A percentile compares a stretch with the other conserved stretches of the same genome.
These are phyloP conservation scores for Rhinoderma darwinii DNA, from an alignment of 2,113 vertebrate species.

Conservation along the genomic window DNA sequence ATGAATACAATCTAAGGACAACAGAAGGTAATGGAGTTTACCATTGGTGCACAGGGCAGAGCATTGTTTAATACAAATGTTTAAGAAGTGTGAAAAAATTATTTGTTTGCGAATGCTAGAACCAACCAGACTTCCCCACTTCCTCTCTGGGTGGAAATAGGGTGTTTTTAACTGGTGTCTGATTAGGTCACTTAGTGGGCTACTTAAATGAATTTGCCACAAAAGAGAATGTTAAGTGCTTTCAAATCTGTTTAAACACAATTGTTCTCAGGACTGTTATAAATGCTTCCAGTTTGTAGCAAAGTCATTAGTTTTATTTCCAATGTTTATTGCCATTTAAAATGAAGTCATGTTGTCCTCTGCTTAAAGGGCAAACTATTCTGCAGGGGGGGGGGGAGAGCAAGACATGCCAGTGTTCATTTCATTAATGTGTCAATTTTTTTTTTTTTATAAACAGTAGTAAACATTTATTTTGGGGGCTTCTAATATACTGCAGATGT, in stretches of 20 bases:
- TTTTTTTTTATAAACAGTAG: not conserved
- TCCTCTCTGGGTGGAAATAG: constrained; percentile 2
- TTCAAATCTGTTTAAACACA: constrained; percentile 51
- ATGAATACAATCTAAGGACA: constrained; percentile 51
- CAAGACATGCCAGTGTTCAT: not conserved
- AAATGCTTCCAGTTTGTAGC: constrained; percentile 54
- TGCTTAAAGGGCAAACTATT: not conserved
- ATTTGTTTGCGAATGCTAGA: not conserved
- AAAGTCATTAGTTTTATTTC: constrained; percentile 51
- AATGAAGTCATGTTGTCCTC: constrained; percentile 15
- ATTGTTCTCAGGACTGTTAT: constrained; percentile 49
- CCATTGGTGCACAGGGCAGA: not conserved
- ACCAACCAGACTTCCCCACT: not conserved
- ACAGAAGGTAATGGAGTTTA: constrained; percentile 12
- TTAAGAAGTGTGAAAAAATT: constrained; percentile 1
- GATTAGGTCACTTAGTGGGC: constrained; percentile 52
- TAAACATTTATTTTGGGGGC: not conserved
- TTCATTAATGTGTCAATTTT: not conserved
- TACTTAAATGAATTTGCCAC: constrained; percentile 58
- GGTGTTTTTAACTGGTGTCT: constrained; percentile 47
- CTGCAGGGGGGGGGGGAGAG: not conserved
- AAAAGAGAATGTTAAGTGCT: constrained; percentile 53
- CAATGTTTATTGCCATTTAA: constrained; percentile 47
- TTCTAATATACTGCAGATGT: constrained; percentile 35
- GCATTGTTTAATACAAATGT: not conserved